Conservation (phyloP, 2,797 vertebrate species). For the Chrysolophus pictus region DNA sequence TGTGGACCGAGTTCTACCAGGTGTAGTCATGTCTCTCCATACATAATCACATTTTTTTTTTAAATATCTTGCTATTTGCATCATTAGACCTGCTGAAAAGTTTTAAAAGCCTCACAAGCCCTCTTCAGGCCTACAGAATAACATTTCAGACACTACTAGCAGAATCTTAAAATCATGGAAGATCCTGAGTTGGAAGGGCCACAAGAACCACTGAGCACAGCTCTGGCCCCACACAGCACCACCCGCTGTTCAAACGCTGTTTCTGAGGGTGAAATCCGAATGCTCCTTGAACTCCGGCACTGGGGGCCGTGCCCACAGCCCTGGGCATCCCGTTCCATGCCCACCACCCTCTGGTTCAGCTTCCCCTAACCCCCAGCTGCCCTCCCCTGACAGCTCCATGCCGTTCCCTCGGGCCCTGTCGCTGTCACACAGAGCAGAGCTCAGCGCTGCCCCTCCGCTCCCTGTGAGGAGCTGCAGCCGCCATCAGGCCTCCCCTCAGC, state of each 20-base stretch:
- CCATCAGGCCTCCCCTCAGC: no score
- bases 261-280: no score
- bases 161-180: neutral
- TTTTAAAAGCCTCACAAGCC: neutral
- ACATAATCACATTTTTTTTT: neutral
- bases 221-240: no score
- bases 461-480: no score
- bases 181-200: neutral
- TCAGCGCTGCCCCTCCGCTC: no score
- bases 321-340: no score
- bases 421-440: neutral
- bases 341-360: no score
- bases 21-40: rapidly evolving
- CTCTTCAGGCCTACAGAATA: neutral
- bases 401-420: neutral
- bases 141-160: neutral
- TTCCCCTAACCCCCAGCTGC: no score
- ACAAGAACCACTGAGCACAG: neutral
- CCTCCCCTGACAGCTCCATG: no score
- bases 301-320: no score
- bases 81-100: neutral
- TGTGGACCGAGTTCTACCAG: neutral
- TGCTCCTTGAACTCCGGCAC: no score
- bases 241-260: no score
- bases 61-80: neutral